A percentile compares a stretch with the other conserved stretches of the same genome.
phyloP scores from a whole-genome alignment of 1,140 invertebrate genomes.

The Eurosta solidaginis region DNA sequence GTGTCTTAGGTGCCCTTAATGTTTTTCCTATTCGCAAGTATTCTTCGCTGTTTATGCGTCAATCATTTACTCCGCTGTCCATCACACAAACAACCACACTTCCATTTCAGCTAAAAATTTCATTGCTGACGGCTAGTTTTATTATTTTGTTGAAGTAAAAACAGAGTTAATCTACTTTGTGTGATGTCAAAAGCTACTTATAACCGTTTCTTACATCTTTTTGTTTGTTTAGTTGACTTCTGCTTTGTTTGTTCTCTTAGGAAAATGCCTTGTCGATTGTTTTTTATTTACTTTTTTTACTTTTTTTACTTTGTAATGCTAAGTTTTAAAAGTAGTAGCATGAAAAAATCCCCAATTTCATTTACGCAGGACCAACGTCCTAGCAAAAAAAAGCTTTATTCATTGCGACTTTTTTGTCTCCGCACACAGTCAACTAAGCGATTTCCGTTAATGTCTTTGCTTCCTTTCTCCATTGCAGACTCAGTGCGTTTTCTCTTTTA shows the following conservation, averaged over 20 bases:
- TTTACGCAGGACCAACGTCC: too few relatives aligned
- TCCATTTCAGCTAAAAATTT: not conserved
- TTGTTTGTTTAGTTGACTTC: too few relatives aligned
- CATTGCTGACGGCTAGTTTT: not conserved
- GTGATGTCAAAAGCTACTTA: constrained; percentile 24
- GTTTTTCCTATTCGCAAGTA: too few relatives aligned
- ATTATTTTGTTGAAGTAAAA: constrained; percentile 6
- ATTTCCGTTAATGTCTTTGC: not conserved
- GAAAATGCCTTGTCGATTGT: too few relatives aligned
- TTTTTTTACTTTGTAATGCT: too few relatives aligned
- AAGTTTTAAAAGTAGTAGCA: too few relatives aligned
- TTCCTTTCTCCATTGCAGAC: not conserved
- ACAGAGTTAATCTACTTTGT: not conserved
- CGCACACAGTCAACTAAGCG: not conserved
- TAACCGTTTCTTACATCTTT: not conserved
- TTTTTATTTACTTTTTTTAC: not conserved
- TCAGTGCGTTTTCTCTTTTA: not conserved
- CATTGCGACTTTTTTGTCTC: not conserved
- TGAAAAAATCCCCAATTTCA: too few relatives aligned
- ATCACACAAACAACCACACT: not conserved
- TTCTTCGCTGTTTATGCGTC: too few relatives aligned
- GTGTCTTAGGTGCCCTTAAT: too few relatives aligned
- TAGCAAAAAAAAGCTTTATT: too few relatives aligned
- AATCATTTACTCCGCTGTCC: too few relatives aligned
- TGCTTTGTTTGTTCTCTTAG: too few relatives aligned